Evolutionary conservation across 2,113 vertebrate species (phyloP).

Genomic region (Sinosuthora webbiana): DNA sequence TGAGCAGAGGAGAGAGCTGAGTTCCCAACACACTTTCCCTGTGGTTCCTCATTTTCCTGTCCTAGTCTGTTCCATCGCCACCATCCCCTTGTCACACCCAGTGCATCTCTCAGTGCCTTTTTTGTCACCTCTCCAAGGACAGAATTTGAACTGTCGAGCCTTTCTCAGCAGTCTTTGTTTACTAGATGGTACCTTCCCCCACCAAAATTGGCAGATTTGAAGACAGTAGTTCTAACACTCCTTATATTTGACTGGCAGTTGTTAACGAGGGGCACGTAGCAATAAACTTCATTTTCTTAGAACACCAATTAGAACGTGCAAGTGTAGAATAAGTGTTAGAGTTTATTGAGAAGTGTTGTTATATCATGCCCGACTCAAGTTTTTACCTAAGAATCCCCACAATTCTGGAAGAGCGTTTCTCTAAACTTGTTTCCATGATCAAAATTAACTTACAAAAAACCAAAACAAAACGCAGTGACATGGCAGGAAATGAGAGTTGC

Average conservation of each 20-base stretch:
- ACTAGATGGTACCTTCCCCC: neutral
- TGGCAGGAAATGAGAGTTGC: neutral
- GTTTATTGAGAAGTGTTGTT: neutral
- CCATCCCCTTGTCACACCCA: neutral
- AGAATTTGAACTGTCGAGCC: neutral
- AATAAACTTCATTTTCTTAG: neutral
- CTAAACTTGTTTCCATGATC: neutral
- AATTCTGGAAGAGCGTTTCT: neutral
- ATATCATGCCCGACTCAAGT: neutral
- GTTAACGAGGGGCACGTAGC: neutral
- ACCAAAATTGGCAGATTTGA: neutral
- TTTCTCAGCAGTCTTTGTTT: neutral
- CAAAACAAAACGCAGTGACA: neutral
- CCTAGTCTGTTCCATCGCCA: neutral
- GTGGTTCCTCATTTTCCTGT: neutral
- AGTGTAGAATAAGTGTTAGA: neutral
- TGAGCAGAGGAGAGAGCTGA: neutral
- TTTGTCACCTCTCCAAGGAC: neutral
- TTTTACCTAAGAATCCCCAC: neutral
- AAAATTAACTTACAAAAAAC: neutral
- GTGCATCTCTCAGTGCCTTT: neutral
- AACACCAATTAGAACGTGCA: too few species aligned
- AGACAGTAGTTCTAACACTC: neutral
- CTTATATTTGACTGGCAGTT: neutral
- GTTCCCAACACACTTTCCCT: neutral